Evolutionary conservation across 2,113 vertebrate species (phyloP).

Genomic region (Corythornis madagascariensis): DNA sequence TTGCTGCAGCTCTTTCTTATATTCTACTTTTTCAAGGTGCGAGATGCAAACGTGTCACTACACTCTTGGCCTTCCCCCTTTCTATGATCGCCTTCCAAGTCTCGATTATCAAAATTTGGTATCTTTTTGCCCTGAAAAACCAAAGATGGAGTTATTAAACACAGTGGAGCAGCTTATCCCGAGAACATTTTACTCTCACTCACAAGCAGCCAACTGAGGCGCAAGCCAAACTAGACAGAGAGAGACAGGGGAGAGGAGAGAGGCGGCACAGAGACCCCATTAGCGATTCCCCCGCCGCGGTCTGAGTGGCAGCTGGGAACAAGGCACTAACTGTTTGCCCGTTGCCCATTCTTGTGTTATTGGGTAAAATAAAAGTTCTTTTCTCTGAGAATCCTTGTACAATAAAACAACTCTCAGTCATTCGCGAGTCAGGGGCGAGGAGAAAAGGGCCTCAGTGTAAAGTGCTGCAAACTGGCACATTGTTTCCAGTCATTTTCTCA

Average conservation of each 20-base stretch:
- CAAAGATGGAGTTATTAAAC: slow-evolving; percentile 79
- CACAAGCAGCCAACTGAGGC: background rate
- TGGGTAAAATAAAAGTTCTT: slow-evolving; percentile 81
- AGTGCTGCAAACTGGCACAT: slow-evolving; percentile 68
- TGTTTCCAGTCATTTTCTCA: slow-evolving; percentile 73
- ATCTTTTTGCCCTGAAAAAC: slow-evolving; percentile 71
- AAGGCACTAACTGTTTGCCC: slow-evolving; percentile 83
- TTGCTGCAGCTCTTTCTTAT: background rate
- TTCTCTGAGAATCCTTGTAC: slow-evolving; percentile 70
- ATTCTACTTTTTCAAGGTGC: background rate
- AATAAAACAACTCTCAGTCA: slow-evolving; percentile 73
- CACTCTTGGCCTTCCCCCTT: slow-evolving; percentile 19
- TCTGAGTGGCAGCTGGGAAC: slow-evolving; percentile 82
- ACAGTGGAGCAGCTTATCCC: slow-evolving; percentile 72
- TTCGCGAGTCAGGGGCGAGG: slow-evolving; percentile 61
- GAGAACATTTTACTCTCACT: slow-evolving; percentile 66
- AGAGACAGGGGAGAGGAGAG: slow-evolving; percentile 1
- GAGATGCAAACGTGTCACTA: slow-evolving; percentile 19
- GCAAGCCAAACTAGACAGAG: slow-evolving; percentile 15
- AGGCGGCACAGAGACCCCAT: slow-evolving; percentile 16
- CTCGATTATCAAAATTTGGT: slow-evolving; percentile 72
- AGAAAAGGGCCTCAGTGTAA: slow-evolving; percentile 68
- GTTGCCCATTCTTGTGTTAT: slow-evolving; percentile 75
- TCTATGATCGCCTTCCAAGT: slow-evolving; percentile 41
- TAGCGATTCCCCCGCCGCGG: background rate